Conservation (phyloP, 2,797 vertebrate genomes). For the Phoxinus dragarum region DNA sequence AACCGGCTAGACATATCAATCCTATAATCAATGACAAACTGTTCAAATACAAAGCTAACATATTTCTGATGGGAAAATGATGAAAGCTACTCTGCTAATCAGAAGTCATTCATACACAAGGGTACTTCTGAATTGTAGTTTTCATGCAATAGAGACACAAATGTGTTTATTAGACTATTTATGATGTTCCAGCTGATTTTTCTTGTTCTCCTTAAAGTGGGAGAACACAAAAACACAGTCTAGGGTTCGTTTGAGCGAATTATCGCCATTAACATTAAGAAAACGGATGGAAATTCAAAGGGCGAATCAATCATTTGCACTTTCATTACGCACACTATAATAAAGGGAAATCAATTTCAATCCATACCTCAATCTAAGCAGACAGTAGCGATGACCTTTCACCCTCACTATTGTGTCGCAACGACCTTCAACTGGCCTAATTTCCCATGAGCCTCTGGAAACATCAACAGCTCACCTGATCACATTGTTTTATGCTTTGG, state of each 20-base stretch:
- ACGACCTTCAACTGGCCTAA: not conserved
- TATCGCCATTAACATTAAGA: not conserved
- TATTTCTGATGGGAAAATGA: not conserved
- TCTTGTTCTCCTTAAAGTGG: not conserved
- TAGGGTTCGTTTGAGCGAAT: not conserved
- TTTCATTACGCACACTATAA: slow-evolving; percentile 9
- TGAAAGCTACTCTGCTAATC: not conserved
- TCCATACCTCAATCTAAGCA: not conserved
- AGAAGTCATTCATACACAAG: not conserved
- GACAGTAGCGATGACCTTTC: slow-evolving; percentile 22
- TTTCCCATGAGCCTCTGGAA: slow-evolving; percentile 33
- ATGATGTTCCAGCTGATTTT: not conserved
- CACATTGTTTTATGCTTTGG: not conserved
- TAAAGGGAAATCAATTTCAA: slow-evolving; percentile 28
- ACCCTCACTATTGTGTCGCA: not conserved
- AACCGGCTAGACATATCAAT: not conserved
- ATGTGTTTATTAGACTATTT: not conserved
- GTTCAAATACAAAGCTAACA: not conserved
- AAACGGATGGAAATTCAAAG: slow-evolving; percentile 5
- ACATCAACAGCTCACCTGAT: slow-evolving; percentile 2
- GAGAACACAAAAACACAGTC: not conserved
- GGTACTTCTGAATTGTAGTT: too few species aligned
- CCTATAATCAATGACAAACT: not conserved
- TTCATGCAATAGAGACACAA: not conserved
- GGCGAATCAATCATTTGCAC: not conserved